phyloP scores from a whole-genome alignment of 2,113 vertebrate genomes.

The Salvelinus sp. region DNA sequence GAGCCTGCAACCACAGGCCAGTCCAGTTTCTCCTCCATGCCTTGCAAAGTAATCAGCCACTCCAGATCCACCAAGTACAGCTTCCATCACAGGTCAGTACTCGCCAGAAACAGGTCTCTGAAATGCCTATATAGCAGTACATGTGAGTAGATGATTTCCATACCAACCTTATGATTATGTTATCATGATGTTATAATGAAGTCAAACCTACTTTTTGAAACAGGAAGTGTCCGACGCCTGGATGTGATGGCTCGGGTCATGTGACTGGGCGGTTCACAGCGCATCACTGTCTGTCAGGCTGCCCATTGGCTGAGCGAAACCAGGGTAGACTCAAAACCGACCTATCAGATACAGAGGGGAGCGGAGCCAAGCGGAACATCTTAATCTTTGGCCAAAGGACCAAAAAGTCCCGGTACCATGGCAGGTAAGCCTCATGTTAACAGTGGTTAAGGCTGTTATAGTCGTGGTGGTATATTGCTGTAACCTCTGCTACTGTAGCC shows the following conservation, averaged over 20 bases:
- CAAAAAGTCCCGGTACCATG: conserved; percentile 92
- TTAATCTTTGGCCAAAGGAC: conserved; percentile 83
- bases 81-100: conserved; percentile 92
- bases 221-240: conserved; percentile 97
- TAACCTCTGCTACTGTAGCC: too few species aligned
- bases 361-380: conserved; percentile 81
- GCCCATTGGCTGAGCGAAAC: conserved; percentile 94
- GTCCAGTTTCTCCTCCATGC: conserved; percentile 76
- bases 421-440: conserved; percentile 76
- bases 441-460: too few species aligned
- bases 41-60: conserved; percentile 85
- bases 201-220: conserved; percentile 27
- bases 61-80: conserved; percentile 90
- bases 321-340: conserved; percentile 90
- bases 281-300: conserved; percentile 97
- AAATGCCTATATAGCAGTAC: neutral
- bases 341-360: conserved; percentile 84
- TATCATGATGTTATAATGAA: neutral
- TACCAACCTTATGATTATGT: too few species aligned
- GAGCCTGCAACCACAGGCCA: conserved; percentile 76
- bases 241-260: conserved; percentile 95
- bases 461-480: too few species aligned
- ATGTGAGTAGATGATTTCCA: too few species aligned
- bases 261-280: conserved; percentile 96
- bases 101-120: neutral